Evolutionary conservation across 2,888 invertebrate species (phyloP).

Genomic region (Ectobius pallidus): DNA sequence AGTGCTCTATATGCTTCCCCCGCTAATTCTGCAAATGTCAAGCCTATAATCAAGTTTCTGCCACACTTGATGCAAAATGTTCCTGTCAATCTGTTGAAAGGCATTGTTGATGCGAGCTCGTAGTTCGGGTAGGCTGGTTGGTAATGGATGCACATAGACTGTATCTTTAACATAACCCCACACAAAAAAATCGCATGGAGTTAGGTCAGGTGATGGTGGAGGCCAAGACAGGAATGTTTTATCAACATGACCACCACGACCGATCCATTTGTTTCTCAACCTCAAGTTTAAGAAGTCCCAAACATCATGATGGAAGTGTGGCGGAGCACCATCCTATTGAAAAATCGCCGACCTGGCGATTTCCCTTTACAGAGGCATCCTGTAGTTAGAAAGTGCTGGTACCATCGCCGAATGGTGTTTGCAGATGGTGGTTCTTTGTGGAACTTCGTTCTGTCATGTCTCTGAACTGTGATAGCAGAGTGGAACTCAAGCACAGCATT

Average conservation of each 20-base stretch:
- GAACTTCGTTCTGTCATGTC: neutral
- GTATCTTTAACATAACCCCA: neutral
- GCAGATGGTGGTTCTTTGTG: neutral
- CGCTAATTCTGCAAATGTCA: neutral
- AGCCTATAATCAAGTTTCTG: neutral
- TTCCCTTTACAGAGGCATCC: constrained; percentile 6
- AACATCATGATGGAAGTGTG: too few species aligned
- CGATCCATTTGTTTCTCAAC: too few species aligned
- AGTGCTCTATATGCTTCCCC: neutral
- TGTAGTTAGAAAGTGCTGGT: neutral
- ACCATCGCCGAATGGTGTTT: neutral
- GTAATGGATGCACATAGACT: neutral
- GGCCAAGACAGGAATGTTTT: too few species aligned
- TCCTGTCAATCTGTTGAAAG: neutral
- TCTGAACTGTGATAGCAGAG: constrained; percentile 28
- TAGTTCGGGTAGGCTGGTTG: neutral
- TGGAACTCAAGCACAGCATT: constrained; percentile 55
- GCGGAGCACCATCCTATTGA: too few species aligned
- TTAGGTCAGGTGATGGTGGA: neutral
- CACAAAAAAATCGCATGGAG: neutral
- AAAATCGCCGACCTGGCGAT: neutral
- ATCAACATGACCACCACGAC: too few species aligned
- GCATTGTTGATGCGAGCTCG: neutral
- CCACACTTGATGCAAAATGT: neutral
- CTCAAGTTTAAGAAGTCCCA: too few species aligned